Base-by-base conservation (phyloP, 2,888 invertebrate species). In the Dolichopus griseipennis region DNA sequence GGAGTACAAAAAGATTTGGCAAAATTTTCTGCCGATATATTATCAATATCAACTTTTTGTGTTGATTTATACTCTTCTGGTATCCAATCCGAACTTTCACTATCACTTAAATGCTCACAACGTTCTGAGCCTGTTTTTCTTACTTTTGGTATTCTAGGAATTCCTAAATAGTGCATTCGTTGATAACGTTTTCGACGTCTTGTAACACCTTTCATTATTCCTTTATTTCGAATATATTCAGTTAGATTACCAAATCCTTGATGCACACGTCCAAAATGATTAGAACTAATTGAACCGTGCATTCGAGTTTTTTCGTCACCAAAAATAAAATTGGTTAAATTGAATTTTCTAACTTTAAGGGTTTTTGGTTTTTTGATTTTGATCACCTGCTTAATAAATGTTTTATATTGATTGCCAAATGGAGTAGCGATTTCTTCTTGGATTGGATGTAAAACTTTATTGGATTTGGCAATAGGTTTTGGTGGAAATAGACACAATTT, bases 271-370 rank as follows among this genome's bases (percentile, higher is more conserved):
- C 12, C 37, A 37, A 37, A 37, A 12, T 37, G 8, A 37, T 37
- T 37, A 10, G 37, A 64, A 4, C 15, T 37, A 4, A 8, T 15
- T 12, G 18, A 33, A 3, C 9, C 33, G 8, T 12, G 8, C 34
- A 18, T 61, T 61, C 37, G 65, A 10, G 41, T 64, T 20, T 71
- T 67, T 5, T 64, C 68, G 9, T 73, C 73, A 0, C 74, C 74
- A 66, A 73, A 77, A 21, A 76, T 66, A 67, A 72, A 81, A 0
- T 76, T 75, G 12, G 79, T 79, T n/a, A 81, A 71, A 69, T 79
- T 80, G 20, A 81, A 81, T 68, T 80, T 81, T 41, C 75, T 78
- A 0, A 79, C 76, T 12, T 75, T 73, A 12, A 77, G 76, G 10
- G 72, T 72, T 20, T 73, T 75, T 0, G 79, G 81, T 41, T 78